These are phyloP conservation scores for Cydia splendana DNA, from an alignment of 1,140 invertebrate genomes.

Conservation along the genomic window DNA sequence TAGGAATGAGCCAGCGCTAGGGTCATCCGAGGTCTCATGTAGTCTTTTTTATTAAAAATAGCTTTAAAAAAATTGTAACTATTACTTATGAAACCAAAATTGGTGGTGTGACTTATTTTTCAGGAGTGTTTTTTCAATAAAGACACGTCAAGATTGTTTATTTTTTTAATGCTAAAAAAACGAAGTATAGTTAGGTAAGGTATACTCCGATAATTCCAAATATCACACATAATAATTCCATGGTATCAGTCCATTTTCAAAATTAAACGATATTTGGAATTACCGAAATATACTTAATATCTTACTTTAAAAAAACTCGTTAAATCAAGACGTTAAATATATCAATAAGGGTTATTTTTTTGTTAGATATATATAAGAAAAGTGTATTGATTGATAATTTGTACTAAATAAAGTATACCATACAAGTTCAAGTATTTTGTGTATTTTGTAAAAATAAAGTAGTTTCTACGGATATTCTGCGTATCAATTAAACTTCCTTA, in stretches of 20 bases:
- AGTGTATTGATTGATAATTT: not conserved
- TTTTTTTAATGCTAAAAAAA: too few species aligned
- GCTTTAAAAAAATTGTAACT: too few species aligned
- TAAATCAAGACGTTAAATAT: not conserved
- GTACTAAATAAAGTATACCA: not conserved
- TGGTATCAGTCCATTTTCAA: too few species aligned
- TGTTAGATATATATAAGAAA: not conserved
- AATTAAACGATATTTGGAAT: not conserved
- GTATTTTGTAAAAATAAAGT: not conserved
- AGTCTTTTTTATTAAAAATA: too few species aligned
- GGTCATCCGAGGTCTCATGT: too few species aligned
- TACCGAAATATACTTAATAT: not conserved
- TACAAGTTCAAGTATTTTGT: not conserved
- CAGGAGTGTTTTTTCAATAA: too few species aligned
- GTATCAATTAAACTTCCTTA: too few species aligned
- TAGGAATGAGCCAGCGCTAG: too few species aligned
- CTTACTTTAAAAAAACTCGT: not conserved
- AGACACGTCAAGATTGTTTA: too few species aligned
- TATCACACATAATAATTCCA: not conserved
- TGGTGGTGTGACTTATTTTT: too few species aligned
- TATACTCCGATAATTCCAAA: not conserved
- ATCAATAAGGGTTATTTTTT: not conserved
- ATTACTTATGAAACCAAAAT: too few species aligned
- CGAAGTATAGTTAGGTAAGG: too few species aligned
- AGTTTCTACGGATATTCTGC: not conserved